A percentile compares a stretch with the other conserved stretches of the same genome.
phyloP scores from a whole-genome alignment of 2,888 invertebrate genomes.

The Shargacucullia verbasci region DNA sequence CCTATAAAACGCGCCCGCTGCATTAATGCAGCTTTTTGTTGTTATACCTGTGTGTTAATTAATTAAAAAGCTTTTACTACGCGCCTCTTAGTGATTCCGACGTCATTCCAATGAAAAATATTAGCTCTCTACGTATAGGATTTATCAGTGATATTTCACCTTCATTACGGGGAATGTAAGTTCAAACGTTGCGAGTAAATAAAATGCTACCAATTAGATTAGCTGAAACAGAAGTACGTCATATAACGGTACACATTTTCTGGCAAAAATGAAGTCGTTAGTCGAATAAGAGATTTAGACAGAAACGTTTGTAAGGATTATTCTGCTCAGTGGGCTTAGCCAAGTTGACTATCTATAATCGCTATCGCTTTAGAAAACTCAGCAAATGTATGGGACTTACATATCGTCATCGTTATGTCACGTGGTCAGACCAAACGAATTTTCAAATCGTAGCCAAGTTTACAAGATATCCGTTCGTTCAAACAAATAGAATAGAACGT shows the following conservation, averaged over 20 bases:
- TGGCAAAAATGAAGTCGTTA: slow-evolving; percentile 11
- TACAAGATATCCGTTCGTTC: no score
- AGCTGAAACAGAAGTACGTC: slow-evolving; percentile 15
- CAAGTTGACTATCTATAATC: no score
- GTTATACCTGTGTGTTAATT: slow-evolving; percentile 23
- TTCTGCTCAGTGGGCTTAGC: no score
- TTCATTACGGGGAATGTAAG: slow-evolving; percentile 14
- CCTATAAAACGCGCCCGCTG: slow-evolving; percentile 32
- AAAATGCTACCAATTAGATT: slow-evolving; percentile 36
- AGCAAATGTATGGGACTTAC: no score
- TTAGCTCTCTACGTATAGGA: slow-evolving; percentile 13
- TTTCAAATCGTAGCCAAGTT: no score
- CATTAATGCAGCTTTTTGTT: slow-evolving; percentile 18
- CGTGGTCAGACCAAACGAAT: no score
- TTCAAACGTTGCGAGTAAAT: slow-evolving; percentile 34
- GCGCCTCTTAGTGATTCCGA: slow-evolving; percentile 11
- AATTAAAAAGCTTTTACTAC: slow-evolving; percentile 43
- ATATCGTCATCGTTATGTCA: no score
- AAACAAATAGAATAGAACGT: no score
- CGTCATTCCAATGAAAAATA: slow-evolving; percentile 29
- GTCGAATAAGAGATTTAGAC: slow-evolving; percentile 1
- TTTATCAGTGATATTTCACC: slow-evolving; percentile 38
- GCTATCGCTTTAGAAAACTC: no score
- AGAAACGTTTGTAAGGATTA: no score
- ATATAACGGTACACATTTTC: not conserved